A percentile compares a stretch with the other conserved stretches of the same genome.
These are phyloP conservation scores for Sycobia sp. DNA, from an alignment of 1,140 invertebrate species.

Conservation along the genomic window DNA sequence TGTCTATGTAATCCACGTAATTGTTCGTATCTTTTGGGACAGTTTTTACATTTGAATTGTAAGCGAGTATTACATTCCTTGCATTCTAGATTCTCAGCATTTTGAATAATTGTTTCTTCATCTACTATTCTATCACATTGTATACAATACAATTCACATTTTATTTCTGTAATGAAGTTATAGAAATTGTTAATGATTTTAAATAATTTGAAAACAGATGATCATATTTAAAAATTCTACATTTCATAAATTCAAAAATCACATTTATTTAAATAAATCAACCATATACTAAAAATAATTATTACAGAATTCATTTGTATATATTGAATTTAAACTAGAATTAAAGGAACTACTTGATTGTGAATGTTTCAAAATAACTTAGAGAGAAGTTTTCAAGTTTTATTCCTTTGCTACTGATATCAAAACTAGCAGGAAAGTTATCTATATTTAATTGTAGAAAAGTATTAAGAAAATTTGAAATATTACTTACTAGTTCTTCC, in stretches of 20 bases:
- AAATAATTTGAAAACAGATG: background rate
- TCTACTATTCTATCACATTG: conserved; percentile 31
- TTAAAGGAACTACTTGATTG: too few species aligned
- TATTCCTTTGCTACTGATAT: too few species aligned
- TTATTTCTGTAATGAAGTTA: conserved; percentile 24
- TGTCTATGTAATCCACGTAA: conserved; percentile 33
- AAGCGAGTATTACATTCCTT: conserved; percentile 30
- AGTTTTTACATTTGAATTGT: conserved; percentile 32
- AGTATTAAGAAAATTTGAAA: background rate
- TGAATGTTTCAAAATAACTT: too few species aligned
- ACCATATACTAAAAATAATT: background rate
- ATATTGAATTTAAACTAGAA: background rate
- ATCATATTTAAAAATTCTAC: too few species aligned
- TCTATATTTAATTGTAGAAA: background rate
- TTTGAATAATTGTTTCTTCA: conserved; percentile 32
- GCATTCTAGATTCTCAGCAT: conserved; percentile 32
- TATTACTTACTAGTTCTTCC: conserved; percentile 31
- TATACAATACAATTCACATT: conserved; percentile 31
- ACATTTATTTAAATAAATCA: background rate
- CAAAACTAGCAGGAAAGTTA: background rate
- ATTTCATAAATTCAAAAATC: too few species aligned
- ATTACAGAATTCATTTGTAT: background rate
- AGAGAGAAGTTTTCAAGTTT: too few species aligned
- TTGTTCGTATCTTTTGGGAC: conserved; percentile 30
- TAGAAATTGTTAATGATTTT: too few species aligned